phyloP scores from a whole-genome alignment of 2,888 invertebrate species.

The Sialis fuliginosa region DNA sequence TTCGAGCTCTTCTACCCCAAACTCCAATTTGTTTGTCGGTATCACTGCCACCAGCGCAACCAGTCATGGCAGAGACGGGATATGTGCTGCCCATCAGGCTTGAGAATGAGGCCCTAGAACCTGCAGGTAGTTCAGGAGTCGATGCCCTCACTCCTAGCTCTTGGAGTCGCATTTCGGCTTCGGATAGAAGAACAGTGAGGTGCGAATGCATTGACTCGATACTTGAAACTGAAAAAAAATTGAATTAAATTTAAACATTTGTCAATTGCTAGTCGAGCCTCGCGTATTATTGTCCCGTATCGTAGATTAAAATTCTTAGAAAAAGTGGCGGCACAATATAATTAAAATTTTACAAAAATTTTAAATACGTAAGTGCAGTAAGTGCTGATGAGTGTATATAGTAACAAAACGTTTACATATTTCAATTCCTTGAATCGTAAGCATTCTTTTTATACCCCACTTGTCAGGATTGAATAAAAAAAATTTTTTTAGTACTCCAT shows the following conservation, averaged over 20 bases:
- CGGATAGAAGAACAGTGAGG: conserved; percentile 54
- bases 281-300: too few relatives aligned
- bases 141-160: conserved; percentile 43
- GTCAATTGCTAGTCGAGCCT: too few relatives aligned
- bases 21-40: conserved; percentile 70
- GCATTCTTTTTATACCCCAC: too few relatives aligned
- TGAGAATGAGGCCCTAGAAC: conserved; percentile 35
- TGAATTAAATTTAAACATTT: background rate
- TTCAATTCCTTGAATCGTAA: too few relatives aligned
- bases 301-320: too few relatives aligned
- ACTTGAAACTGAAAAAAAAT: conserved; percentile 38
- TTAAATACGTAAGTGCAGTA: too few relatives aligned
- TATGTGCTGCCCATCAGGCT: conserved; percentile 33
- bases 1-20: conserved; percentile 71
- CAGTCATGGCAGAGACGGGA: conserved; percentile 24
- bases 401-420: too few relatives aligned
- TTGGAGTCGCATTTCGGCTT: conserved; percentile 69
- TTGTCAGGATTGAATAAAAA: too few relatives aligned
- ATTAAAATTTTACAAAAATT: too few relatives aligned
- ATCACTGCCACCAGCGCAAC: conserved; percentile 50
- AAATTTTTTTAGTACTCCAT: too few relatives aligned
- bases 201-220: conserved; percentile 61
- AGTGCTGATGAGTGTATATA: too few relatives aligned
- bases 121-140: conserved; percentile 22
- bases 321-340: too few relatives aligned